Evolutionary conservation across 2,888 invertebrate genomes (phyloP), one percentile per base, ranked within the genome.

Genomic region (Tetragnatha montana): DNA sequence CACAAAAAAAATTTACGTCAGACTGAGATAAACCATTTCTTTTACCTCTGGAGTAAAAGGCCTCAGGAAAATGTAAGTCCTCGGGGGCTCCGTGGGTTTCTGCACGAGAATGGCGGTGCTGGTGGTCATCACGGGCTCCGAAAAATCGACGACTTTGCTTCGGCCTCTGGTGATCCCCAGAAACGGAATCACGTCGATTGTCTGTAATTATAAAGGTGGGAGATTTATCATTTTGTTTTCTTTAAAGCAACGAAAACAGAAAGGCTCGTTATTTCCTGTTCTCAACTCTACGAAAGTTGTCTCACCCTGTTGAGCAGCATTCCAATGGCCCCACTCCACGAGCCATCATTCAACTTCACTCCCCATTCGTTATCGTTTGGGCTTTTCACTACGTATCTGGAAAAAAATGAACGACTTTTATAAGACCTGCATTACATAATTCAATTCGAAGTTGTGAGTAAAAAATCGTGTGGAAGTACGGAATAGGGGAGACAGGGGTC

Each of bases 321-420:
- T 8, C 81, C 83, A 14, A 85, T 76, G 21, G 90, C 85, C 17
- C 90, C 90, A 81, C 81, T 88, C 90, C 90, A 91, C 14, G 70
- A 75, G 7, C 81, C 88, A 22, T 84, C 76, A 2, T 47, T 21
- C n/a, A 84, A 8, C 17, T 51, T 8, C 8, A 91, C 88, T 19
- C 91, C 91, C 91, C 91, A 91, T 60, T 91, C 91, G n/a, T 91
- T 89, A 70, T 91, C 91, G 22, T 87, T 79, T 14, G 91, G 91
- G 7, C 8, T 14, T 0, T 86, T 8, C n/a, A 88, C 80, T 71
- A 79, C 73, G 22, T 88, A 88, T 19, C 91, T 91, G 71, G 14
- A 84, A 79, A 8, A 19, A 14, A 68, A 73, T 21, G 35, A 22
- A 21, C 21, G 22, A 4, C 71, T 12, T 76, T 49, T 4, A 17